A percentile compares a stretch with the other conserved stretches of the same genome.
Conservation (phyloP, 1,140 invertebrate species). For the Melanaphis sacchari region DNA sequence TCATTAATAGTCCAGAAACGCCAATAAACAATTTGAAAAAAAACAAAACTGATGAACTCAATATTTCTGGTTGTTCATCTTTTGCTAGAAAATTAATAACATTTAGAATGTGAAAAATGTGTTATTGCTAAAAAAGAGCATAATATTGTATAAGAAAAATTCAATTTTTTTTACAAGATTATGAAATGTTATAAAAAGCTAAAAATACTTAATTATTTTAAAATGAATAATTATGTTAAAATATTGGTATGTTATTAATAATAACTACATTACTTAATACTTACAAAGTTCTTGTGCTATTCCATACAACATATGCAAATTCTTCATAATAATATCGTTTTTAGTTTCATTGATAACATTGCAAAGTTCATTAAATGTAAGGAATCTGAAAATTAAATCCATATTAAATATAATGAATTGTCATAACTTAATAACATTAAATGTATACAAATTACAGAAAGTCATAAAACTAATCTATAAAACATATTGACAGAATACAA, state of each 20-base stretch:
- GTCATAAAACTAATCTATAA: neutral
- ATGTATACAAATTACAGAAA: neutral
- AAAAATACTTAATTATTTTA: neutral
- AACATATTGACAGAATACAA: neutral
- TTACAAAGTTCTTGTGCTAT: slow-evolving; percentile 53
- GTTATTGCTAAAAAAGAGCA: neutral
- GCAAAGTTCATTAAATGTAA: slow-evolving; percentile 43
- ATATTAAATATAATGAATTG: neutral
- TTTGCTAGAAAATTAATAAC: slow-evolving; percentile 23
- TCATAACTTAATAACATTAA: neutral
- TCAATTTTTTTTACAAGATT: neutral
- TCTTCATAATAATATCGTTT: slow-evolving; percentile 41
- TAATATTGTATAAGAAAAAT: neutral
- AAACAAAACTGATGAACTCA: slow-evolving; percentile 48
- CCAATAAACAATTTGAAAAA: slow-evolving; percentile 52
- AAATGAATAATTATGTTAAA: neutral
- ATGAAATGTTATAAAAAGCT: neutral
- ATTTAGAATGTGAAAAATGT: neutral
- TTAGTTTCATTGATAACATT: slow-evolving; percentile 29
- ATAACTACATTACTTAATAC: neutral
- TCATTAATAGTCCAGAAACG: slow-evolving; percentile 47
- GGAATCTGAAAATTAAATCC: neutral
- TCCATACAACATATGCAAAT: slow-evolving; percentile 38
- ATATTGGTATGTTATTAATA: neutral
- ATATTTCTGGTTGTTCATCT: slow-evolving; percentile 55